Base-by-base conservation (phyloP, 1,140 invertebrate genomes). In the Conus ventricosus region DNA sequence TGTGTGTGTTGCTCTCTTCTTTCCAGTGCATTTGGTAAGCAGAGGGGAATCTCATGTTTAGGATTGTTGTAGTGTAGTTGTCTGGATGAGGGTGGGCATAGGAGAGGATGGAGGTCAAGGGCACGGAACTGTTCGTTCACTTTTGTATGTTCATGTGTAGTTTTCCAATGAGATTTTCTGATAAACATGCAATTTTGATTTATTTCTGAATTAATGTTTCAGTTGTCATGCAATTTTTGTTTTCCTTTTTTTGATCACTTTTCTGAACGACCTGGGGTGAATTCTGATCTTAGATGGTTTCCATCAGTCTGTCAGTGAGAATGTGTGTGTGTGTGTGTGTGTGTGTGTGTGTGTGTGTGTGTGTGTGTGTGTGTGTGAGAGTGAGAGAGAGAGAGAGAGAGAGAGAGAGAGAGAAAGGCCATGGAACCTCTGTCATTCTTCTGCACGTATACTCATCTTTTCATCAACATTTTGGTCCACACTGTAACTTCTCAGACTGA, bases 281-380 rank as follows among this genome's bases (percentile, higher is more conserved):
- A n/a, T 17, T 1, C n/a, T 15, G n/a, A n/a, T 71, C 15, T 17
- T 15, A 17, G 63, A 71, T 15, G 15, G 63, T 17, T 15, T 71
- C 15, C 1, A 4, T 71, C 15, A 71, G 63, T 71, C 15, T 71
- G 63, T 71, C 15, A 71, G 63, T 71, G 1, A 17, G 63, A 2
- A 4, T 71, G 63, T 71, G 63, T 71, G 63, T 71, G 63, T 71
- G 63, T 71, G 63, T 71, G 63, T 71, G 63, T 71, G 63, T 71
- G 63, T 71, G 63, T 71, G 63, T 71, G 63, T 71, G 63, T 71
- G 63, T 71, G 63, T 71, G 63, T 71, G 63, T 71, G 63, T 71
- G 63, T 71, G 63, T 71, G 63, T 71, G 63, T 71, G 63, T 71
- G 63, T 71, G 63, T 71, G 63, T 80, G 78, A 1, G 27, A 4